A percentile compares a stretch with the other conserved stretches of the same genome.
Conservation (phyloP, 2,888 invertebrate species). For the Acanthacorydalis orientalis region DNA sequence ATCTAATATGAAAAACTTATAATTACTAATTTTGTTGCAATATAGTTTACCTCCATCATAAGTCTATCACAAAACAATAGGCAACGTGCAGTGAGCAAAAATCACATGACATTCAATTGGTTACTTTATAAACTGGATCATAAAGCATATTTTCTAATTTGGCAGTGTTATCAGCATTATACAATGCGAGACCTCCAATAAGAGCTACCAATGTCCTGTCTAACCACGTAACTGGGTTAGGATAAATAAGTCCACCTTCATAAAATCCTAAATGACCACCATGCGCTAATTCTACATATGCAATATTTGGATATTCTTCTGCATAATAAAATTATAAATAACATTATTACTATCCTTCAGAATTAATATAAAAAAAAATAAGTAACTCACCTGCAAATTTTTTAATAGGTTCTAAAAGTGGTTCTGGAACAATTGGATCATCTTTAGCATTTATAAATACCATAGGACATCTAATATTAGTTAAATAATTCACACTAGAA, state of each 20-base stretch:
- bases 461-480: constrained; percentile 69
- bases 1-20: too few species aligned
- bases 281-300: constrained; percentile 71
- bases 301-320: constrained; percentile 48
- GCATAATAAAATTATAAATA: constrained; percentile 14
- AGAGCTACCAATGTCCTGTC: constrained; percentile 75
- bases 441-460: constrained; percentile 81
- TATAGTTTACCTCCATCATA: too few species aligned
- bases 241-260: constrained; percentile 75
- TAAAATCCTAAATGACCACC: constrained; percentile 93
- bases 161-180: constrained; percentile 19
- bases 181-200: constrained; percentile 52
- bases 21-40: too few species aligned
- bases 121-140: too few species aligned
- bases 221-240: constrained; percentile 84
- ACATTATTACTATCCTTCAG: not conserved
- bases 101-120: too few species aligned
- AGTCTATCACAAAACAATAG: too few species aligned
- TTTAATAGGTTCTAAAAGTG: constrained; percentile 52
- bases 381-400: constrained; percentile 54
- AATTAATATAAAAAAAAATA: not conserved
- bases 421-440: constrained; percentile 79
- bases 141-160: not conserved
- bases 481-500: constrained; percentile 64
- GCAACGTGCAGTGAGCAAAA: too few species aligned